A percentile compares a stretch with the other conserved stretches of the same genome.
Evolutionary conservation across 2,888 invertebrate species (phyloP).

Genomic region (Beris morrisii): DNA sequence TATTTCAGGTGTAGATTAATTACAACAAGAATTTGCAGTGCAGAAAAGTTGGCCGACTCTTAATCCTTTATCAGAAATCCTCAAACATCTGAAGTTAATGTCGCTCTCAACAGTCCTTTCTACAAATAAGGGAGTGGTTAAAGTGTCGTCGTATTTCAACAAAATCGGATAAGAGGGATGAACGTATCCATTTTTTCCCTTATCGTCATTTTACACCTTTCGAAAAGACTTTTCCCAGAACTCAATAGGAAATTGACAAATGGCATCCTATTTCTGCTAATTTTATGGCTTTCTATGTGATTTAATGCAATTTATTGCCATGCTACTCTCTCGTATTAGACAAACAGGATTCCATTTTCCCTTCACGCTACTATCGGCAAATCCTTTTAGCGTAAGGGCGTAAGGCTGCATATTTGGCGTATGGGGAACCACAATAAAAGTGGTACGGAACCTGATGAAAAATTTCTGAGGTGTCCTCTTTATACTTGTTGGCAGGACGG

Average conservation of each 20-base stretch:
- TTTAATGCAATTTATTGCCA: constrained; percentile 37
- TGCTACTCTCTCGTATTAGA: constrained; percentile 27
- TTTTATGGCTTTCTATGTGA: constrained; percentile 38
- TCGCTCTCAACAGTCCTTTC: not conserved
- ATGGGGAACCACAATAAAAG: no score
- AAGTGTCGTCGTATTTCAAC: constrained; percentile 37
- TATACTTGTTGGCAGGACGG: no score
- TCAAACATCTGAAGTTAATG: no score
- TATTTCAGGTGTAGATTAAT: no score
- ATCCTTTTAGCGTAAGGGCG: no score
- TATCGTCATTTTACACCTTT: constrained; percentile 39
- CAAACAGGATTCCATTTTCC: constrained; percentile 24
- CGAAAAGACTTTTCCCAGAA: constrained; percentile 27
- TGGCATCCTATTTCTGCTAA: constrained; percentile 36
- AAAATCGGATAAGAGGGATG: constrained; percentile 38
- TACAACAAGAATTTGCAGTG: no score
- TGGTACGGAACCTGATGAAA: no score
- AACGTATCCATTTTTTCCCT: constrained; percentile 39
- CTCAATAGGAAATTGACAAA: constrained; percentile 38
- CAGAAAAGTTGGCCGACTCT: no score
- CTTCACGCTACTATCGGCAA: no score
- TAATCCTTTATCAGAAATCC: no score
- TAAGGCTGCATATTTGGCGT: no score
- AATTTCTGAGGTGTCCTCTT: no score
- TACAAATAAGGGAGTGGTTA: constrained; percentile 33